Conservation (phyloP, 2,113 vertebrate species). For the Climacteris rufus region DNA sequence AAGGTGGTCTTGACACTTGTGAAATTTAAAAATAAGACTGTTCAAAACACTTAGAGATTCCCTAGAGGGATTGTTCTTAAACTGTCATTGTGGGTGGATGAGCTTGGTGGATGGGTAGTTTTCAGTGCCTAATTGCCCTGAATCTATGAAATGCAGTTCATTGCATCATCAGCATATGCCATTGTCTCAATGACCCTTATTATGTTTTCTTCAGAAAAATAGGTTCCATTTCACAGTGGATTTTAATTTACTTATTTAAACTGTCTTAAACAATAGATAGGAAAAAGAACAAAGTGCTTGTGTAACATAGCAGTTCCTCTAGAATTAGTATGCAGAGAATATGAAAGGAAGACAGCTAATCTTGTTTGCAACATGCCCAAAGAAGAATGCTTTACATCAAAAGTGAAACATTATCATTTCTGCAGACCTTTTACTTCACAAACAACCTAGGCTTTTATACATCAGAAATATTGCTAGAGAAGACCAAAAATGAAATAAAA, state of each 20-base stretch:
- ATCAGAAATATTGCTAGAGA: background rate
- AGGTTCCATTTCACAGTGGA: background rate
- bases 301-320: background rate
- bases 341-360: slow-evolving; percentile 1
- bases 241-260: slow-evolving; percentile 18
- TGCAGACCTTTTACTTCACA: slow-evolving; percentile 16
- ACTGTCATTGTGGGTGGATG: background rate
- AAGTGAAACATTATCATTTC: slow-evolving; percentile 35
- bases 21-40: background rate
- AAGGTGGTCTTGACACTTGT: background rate
- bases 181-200: background rate
- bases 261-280: background rate
- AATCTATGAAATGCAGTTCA: background rate
- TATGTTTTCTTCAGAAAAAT: background rate
- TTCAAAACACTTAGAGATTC: background rate
- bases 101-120: background rate
- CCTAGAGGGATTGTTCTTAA: background rate
- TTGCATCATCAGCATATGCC: background rate
- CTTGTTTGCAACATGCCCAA: background rate
- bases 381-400: background rate
- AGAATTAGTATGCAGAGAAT: slow-evolving; percentile 26
- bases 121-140: background rate
- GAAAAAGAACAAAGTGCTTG: background rate
- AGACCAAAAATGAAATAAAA: background rate
- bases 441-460: background rate